These are phyloP conservation scores for Platysteira castanea DNA, from an alignment of 2,113 vertebrate genomes.

Conservation along the genomic window DNA sequence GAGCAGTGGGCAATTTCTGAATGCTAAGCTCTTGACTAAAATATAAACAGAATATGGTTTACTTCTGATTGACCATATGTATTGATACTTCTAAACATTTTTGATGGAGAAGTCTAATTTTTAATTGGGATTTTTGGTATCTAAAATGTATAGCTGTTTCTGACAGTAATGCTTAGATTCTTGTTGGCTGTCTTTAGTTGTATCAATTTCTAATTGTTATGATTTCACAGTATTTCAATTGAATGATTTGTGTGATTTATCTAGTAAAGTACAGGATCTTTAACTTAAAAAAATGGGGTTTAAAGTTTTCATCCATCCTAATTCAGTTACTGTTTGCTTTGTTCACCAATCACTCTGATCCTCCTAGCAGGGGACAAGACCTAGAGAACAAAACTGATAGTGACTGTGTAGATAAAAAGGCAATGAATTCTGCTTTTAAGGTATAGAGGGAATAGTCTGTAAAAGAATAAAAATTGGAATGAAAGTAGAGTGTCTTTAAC, in stretches of 20 bases:
- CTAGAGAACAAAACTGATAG: constrained; percentile 76
- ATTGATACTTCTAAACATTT: not conserved
- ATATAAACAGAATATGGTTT: not conserved
- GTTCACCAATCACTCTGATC: constrained; percentile 78
- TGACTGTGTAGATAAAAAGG: constrained; percentile 78
- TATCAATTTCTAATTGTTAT: constrained; percentile 54
- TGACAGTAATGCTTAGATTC: not conserved
- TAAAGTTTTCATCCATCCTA: constrained; percentile 66
- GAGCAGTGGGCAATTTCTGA: not conserved
- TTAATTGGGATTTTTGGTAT: not conserved
- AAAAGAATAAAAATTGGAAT: constrained; percentile 75
- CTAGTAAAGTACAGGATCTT: constrained; percentile 44
- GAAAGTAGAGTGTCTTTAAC: constrained; percentile 75
- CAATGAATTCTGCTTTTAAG: constrained; percentile 77
- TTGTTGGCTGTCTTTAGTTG: not conserved
- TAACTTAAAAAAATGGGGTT: constrained; percentile 47
- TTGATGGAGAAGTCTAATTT: not conserved
- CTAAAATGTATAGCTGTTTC: not conserved
- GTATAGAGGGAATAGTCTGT: constrained; percentile 71
- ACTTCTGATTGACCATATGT: not conserved
- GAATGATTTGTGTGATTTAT: constrained; percentile 49
- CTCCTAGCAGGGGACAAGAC: constrained; percentile 78
- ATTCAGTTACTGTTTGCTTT: constrained; percentile 79
- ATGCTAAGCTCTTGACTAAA: not conserved
- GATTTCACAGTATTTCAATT: constrained; percentile 22